These are phyloP conservation scores for Graphium colonna DNA, from an alignment of 2,888 invertebrate genomes.

Conservation along the genomic window DNA sequence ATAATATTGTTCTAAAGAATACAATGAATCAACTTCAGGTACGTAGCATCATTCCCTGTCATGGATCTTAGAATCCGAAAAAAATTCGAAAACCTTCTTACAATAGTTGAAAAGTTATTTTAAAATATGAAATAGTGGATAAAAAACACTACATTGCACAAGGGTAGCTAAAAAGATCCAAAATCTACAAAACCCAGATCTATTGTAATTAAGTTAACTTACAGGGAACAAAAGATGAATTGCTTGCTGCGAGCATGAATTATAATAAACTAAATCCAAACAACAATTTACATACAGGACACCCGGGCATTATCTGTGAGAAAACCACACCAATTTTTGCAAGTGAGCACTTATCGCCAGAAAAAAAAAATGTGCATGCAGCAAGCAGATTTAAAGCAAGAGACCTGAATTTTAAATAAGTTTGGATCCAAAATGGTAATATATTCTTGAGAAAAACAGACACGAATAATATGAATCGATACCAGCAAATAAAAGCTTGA, in stretches of 20 bases:
- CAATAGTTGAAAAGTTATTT: constrained; percentile 14
- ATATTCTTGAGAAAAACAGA: constrained; percentile 25
- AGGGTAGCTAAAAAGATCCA: constrained; percentile 22
- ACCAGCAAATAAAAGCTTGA: neutral
- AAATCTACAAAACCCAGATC: constrained; percentile 24
- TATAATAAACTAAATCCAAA: constrained; percentile 26
- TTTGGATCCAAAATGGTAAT: constrained; percentile 25
- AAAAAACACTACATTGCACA: constrained; percentile 19
- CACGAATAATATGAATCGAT: neutral
- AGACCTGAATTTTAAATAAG: constrained; percentile 19
- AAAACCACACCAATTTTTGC: no score
- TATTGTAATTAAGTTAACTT: constrained; percentile 17
- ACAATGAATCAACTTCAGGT: constrained; percentile 5
- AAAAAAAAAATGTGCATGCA: constrained; percentile 26
- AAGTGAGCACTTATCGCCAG: no score
- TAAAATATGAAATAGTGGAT: constrained; percentile 11
- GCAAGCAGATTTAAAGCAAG: constrained; percentile 23
- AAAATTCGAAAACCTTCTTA: constrained; percentile 22
- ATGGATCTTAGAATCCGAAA: constrained; percentile 22
- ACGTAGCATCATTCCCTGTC: neutral
- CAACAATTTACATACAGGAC: no score
- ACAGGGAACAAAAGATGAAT: constrained; percentile 19
- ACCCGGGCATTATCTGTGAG: constrained; percentile 17
- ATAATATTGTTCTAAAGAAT: neutral
- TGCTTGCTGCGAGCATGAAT: constrained; percentile 21